A percentile compares a stretch with the other conserved stretches of the same genome.
Evolutionary conservation across 2,113 vertebrate species (phyloP).

Genomic region (Rhombomys opimus): DNA sequence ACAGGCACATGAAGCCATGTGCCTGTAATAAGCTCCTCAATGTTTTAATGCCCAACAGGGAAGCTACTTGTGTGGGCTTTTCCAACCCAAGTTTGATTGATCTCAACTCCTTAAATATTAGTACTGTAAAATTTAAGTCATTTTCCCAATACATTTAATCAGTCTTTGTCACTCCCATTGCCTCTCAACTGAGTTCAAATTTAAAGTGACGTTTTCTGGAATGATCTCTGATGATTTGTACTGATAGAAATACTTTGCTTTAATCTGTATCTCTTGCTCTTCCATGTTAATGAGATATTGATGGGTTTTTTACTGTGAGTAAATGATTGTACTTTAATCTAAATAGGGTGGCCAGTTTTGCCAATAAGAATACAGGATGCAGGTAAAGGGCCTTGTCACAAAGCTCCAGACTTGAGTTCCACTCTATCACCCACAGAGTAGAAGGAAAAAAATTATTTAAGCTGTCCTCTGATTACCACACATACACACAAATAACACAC

Average conservation of each 20-base stretch:
- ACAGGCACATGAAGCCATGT: neutral
- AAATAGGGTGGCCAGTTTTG: neutral
- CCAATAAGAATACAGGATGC: neutral
- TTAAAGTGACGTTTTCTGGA: neutral
- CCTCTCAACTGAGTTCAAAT: slow-evolving; percentile 33
- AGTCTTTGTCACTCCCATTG: neutral
- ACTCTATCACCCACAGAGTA: neutral
- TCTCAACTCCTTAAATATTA: slow-evolving; percentile 20
- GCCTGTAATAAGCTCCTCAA: neutral
- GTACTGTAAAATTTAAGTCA: neutral
- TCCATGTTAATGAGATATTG: neutral
- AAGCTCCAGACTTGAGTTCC: neutral
- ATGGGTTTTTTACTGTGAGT: neutral
- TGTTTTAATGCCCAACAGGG: slow-evolving; percentile 16
- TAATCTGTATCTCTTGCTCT: neutral
- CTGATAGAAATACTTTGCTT: neutral
- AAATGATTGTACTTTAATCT: neutral
- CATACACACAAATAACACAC: neutral
- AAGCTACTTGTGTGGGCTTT: neutral
- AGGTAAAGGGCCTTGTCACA: neutral
- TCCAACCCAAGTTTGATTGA: neutral
- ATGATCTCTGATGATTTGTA: neutral
- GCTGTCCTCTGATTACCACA: neutral
- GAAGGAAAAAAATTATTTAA: neutral
- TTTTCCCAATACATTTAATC: slow-evolving; percentile 24